Base-by-base conservation (phyloP, 92 coral and sea anemone genomes). In the Epizoanthus ramosus region DNA sequence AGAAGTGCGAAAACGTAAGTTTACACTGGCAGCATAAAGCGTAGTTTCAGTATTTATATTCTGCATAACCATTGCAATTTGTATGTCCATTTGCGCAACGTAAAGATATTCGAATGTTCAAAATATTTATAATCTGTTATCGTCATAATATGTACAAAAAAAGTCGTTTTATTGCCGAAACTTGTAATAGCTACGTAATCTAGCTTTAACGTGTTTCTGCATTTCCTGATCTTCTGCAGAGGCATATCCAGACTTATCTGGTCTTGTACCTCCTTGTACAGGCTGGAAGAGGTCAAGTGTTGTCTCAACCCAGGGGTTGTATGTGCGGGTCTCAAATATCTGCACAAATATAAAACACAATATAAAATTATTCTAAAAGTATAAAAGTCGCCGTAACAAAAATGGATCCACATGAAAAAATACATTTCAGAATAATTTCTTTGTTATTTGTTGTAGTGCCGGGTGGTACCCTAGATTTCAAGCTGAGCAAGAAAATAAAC, bases 261-360 rank as follows among this genome's bases (percentile, higher is more conserved):
- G 79, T 73, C 54, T 53, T 73, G 64, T 52, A 73, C 63, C 57
- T n/a, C n/a, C n/a, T n/a, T n/a, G n/a, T n/a, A 61, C 79, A 54
- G 45, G 79, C 63, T 25, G 45, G 79, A 61, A 73, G 79, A 61
- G 79, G 79, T 73, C 43, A 31, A 73, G 79, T 53, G 79, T 52
- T 73, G 57, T 73, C 79, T 47, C 64, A 73, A 73, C 79, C 79
- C 54, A 73, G 79, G 21, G 79, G 25, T 64, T 52, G 79, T 73
- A 73, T 28, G 31, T 63, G 54, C 64, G 50, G 57, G 59, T 43
- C 28, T 41, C 25, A 17, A 19, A n/a, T 70, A 70, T 35, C 75
- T 70, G 75, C 53, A 43, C 10, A 68, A 35, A 37, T 9, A 28
- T 8, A 17, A 15, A 67, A 13, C 18, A 12, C 18, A 67, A 1